phyloP scores from a whole-genome alignment of 2,113 vertebrate species.

The Cyphomyrus discorhynchus region DNA sequence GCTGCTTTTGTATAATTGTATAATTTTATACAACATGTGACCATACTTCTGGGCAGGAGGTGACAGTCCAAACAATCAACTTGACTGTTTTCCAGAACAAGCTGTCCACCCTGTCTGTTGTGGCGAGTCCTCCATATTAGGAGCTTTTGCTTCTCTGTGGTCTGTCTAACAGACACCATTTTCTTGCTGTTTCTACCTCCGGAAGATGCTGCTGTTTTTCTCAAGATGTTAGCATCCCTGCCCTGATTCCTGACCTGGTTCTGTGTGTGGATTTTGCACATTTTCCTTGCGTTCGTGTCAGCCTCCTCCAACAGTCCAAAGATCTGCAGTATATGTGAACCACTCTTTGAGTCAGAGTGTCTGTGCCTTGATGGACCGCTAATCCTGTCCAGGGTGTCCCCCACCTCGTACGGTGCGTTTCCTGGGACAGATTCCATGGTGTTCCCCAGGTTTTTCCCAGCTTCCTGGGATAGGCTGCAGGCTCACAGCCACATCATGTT shows the following conservation, averaged over 20 bases:
- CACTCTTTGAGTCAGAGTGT: not conserved
- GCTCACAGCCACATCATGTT: not conserved
- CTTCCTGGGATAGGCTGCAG: not conserved
- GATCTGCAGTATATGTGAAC: not conserved
- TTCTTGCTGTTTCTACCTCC: not conserved
- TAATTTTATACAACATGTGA: not conserved
- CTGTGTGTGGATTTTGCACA: not conserved
- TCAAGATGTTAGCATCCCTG: not conserved
- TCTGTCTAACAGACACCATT: not conserved
- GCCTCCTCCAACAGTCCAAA: not conserved
- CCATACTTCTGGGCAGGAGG: not conserved
- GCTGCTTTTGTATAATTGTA: not conserved
- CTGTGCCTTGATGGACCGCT: not conserved
- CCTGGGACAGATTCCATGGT: not conserved
- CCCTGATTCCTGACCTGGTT: conserved; percentile 7
- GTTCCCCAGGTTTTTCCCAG: not conserved
- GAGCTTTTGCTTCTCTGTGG: not conserved
- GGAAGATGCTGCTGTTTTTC: not conserved
- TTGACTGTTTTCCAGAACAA: not conserved
- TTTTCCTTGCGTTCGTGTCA: not conserved
- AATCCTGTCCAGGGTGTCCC: not conserved
- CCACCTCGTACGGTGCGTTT: not conserved
- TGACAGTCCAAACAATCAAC: not conserved
- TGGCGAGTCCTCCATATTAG: not conserved
- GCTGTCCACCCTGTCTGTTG: not conserved